A percentile compares a stretch with the other conserved stretches of the same genome.
These are phyloP conservation scores for Meteorus sp. DNA, from an alignment of 1,140 invertebrate genomes.

Conservation along the genomic window DNA sequence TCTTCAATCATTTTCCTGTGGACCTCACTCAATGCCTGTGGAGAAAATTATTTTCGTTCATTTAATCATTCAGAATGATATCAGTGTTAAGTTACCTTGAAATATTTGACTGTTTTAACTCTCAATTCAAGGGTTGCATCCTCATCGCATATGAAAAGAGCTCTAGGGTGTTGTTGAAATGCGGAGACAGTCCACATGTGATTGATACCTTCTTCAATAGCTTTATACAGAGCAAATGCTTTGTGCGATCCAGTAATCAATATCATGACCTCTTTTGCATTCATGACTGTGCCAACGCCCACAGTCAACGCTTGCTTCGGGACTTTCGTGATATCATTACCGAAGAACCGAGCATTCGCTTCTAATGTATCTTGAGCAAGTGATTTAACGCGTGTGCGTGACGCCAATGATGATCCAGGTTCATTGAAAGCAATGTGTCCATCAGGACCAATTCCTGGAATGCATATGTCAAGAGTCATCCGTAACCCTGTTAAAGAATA, in stretches of 20 bases:
- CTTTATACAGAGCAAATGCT: conserved; percentile 92
- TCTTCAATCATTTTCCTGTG: conserved; percentile 72
- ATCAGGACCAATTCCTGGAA: conserved; percentile 92
- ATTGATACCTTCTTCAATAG: conserved; percentile 96
- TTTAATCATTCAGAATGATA: conserved; percentile 13
- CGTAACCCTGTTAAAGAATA: too few relatives aligned
- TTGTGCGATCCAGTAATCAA: conserved; percentile 98
- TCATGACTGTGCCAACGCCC: conserved; percentile 98
- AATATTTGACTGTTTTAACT: conserved; percentile 99
- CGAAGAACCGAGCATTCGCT: conserved; percentile 97
- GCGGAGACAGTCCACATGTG: conserved; percentile 99
- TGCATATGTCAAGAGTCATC: too few relatives aligned
- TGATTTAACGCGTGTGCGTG: conserved; percentile 94
- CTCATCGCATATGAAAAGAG: conserved; percentile 96
- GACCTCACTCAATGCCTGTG: conserved; percentile 70
- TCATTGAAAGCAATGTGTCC: conserved; percentile 99
- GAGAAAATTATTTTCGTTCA: conserved; percentile 34
- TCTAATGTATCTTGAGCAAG: conserved; percentile 94
- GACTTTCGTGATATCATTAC: conserved; percentile 89
- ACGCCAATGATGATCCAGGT: conserved; percentile 90
- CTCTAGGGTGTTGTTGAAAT: conserved; percentile 92
- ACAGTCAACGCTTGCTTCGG: conserved; percentile 95
- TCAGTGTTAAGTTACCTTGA: conserved; percentile 73
- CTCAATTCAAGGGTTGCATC: conserved; percentile 95
- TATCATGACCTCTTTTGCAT: conserved; percentile 97